Base-by-base conservation (phyloP, 2,797 vertebrate species). In the Rhynchotus rufescens region DNA sequence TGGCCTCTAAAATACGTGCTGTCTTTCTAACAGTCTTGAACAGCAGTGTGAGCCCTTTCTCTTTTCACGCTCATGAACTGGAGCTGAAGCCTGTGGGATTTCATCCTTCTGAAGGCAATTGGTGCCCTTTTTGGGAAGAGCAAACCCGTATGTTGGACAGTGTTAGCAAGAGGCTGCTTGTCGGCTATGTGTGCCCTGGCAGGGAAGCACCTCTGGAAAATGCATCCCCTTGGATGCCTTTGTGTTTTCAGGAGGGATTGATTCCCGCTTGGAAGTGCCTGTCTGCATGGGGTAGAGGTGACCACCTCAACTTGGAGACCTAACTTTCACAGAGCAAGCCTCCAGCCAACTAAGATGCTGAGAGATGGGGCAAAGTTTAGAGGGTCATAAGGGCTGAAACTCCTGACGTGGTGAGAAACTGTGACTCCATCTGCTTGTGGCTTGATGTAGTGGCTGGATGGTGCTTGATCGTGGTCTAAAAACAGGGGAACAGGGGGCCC, bases 371-470 rank as follows among this genome's bases (percentile, higher is more conserved):
- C 36, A 77, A 47, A 22, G 52, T 16, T 59, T 36, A 28, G 65
- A 52, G 9, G n/a, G 45, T 10, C 16, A 12, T 45, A 28, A 49
- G 88, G 47, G 5, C 2, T 7, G 40, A 65, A 56, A 34, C 64
- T 12, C 51, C n/a, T 40, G 60, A 15, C 25, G 52, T 32, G 36
- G 75, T 15, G 47, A 52, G 67, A 59, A 75, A 1, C 3, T 42
- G 12, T 36, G n/a, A 19, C 49, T 79, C 68, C 15, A 16, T 14
- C 73, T 49, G 40, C 36, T 51, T 0, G 0, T 2, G 17, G 23
- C 20, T 30, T 19, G 17, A 36, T 17, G 11, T 11, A 56, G 44
- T 71, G 75, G 42, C 19, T 20, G 4, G 8, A 20, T 36, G n/a
- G 26, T 61, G 21, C 62, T 74, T 68, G 25, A 4, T 60, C 3